Base-by-base conservation (phyloP, 2,113 vertebrate species). In the Nothoprocta perdicaria region DNA sequence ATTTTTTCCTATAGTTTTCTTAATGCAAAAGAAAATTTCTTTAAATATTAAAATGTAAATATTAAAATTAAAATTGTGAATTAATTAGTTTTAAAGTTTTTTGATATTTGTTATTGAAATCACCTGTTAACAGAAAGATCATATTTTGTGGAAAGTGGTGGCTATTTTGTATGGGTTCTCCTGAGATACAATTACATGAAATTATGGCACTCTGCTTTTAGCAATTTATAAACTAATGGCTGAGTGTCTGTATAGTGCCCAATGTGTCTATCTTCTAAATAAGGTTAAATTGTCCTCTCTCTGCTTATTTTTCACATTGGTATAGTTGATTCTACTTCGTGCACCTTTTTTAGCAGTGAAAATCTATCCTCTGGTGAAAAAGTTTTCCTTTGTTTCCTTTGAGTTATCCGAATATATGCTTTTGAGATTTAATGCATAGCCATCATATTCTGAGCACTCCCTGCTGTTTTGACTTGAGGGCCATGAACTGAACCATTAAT, bases 151-250 rank as follows among this genome's bases (percentile, higher is more conserved):
- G n/a, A 21, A 19, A 46, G 46, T 46, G 46, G 15, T 69, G 10
- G 2, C 7, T 89, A 41, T 50, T 80, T 58, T 53, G 1, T 58
- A 27, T 41, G 31, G 3, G 1, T 27, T 45, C 21, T 41, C 27
- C 40, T 80, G 63, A 69, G 53, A 40, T 6, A 73, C 92, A 69
- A 73, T 69, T 29, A 22, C 14, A 41, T 27, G 12, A 74, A 82
- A 72, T 41, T 41, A 35, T 4, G 72, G 45, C 22, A 66, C 9
- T n/a, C 8, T 53, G 57, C 14, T 53, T 69, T 38, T 66, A 24
- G 2, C 14, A 22, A 10, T 22, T 88, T 38, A 57, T 57, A 43
- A 33, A 68, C 2, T 0, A 0, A 9, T 80, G 77, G 15, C 3
- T 11, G 72, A 3, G 1, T 58, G 1, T 11, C 45, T n/a, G 21